Base-by-base conservation (phyloP, 2,797 vertebrate species). In the Xenentodon cancila region DNA sequence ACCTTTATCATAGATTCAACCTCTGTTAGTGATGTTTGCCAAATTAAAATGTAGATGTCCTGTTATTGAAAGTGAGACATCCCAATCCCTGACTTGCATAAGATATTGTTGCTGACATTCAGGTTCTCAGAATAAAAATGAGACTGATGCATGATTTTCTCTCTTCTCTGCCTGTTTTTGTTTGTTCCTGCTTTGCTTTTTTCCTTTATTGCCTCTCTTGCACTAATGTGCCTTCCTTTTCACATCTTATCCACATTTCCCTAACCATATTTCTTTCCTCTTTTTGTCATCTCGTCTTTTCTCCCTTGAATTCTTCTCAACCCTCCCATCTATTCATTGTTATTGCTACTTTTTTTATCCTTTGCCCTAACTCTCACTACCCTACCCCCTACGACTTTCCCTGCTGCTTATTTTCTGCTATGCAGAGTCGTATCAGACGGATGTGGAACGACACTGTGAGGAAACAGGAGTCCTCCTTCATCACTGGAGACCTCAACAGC, bases 361-460 rank as follows among this genome's bases (percentile, higher is more conserved):
- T 65, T 32, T 49, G 20, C 17, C 76, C 59, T 44, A 49, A 27
- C 59, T 27, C 20, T 37, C 55, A 43, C 50, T 27, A 16, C 50
- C 61, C 53, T 61, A 8, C 34, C 18, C 25, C 34, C 49, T 42
- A 11, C 27, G 53, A 53, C 51, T 22, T 13, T 30, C 25, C 53
- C 45, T n/a, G 32, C 61, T 15, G 18, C 61, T 60, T 70, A 64
- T 58, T 67, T n/a, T 65, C 55, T 66, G 59, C 53, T 62, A 69
- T 59, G 64, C 17, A 99, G 97, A 99, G 97, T 90, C 97, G 97
- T 68, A 99, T 99, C 84, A 94, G 97, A 83, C 94, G 97, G 88
- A 99, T 99, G 97, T 99, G 97, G 97, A 99, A 99, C 68, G 97
- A 99, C 92, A 99, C 97, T 4, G 97, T 99, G 87, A 94, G 97